Evolutionary conservation across 2,888 invertebrate species (phyloP), one percentile per base, ranked within the genome.

Genomic region (Monochamus alternatus): DNA sequence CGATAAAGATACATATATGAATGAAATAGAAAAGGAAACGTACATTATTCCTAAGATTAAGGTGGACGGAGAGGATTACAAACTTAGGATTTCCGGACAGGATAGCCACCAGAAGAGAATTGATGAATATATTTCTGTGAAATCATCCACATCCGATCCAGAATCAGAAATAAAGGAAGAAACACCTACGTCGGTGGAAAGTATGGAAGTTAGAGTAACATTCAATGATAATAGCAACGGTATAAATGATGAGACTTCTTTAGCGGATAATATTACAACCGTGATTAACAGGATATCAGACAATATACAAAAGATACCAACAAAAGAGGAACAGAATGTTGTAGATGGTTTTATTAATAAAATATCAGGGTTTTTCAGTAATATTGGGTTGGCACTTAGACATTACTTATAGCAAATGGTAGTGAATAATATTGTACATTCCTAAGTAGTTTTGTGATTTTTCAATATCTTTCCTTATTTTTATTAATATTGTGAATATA

Each of bases 1-100:
- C 5, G 84, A 83, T 69, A 84, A 84, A 14, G 84, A 85, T 58
- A 74, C 63, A 55, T 72, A 58, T 64, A 67, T 83, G 58, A 82
- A 83, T 59, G 80, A 80, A 22, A 81, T 84, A 22, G 74, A 75
- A 44, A 83, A 83, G 59, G 81, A 83, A 14, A 43, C 59, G 75
- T 65, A 69, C 47, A 55, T 60, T 75, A 47, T 73, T 3, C 55
- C 43, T 12, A 22, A 66, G 52, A 38, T 43, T 9, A 72, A 60
- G 63, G 31, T 52, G 0, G 30, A 64, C 8, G 58, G 63, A 63
- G 71, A 30, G 2, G 74, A 75, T 47, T 68, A 63, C 3, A 58
- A 66, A 55, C 67, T 78, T 5, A 52, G 58, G 63, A 63, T 75
- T 14, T 67, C 78, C 38, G 69, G 70, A 44, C 65, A 74, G 14